Evolutionary conservation across 35 echinoderm and acorn worm species (phyloP).

Genomic region (Stichopus chloronotus): DNA sequence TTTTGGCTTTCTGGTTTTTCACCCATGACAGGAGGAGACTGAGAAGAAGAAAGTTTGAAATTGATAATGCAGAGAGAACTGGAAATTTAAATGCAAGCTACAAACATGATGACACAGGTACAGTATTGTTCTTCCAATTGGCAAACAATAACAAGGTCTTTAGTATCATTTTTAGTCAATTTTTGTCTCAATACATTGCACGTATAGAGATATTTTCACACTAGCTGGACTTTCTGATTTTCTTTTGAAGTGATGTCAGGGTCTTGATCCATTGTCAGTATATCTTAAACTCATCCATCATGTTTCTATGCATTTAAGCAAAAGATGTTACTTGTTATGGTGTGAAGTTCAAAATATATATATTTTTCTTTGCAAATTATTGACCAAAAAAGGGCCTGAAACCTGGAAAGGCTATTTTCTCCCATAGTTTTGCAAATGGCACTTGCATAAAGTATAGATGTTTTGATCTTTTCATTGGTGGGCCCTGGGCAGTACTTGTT

Average conservation of each 20-base stretch:
- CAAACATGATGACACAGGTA: constrained; percentile 12
- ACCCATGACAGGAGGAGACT: not conserved
- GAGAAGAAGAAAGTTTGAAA: constrained; percentile 20
- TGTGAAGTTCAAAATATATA: too few species aligned
- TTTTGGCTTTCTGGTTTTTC: not conserved
- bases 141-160: too few species aligned
- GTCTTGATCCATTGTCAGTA: not conserved
- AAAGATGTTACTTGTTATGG: too few species aligned
- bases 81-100: constrained; percentile 20
- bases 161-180: not conserved
- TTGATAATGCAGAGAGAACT: not conserved
- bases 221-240: not conserved
- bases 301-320: too few species aligned
- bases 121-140: too few species aligned
- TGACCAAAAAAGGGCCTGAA: too few species aligned
- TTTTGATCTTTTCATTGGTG: too few species aligned
- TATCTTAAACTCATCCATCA: not conserved
- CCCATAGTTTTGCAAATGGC: too few species aligned
- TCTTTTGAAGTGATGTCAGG: not conserved
- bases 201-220: not conserved
- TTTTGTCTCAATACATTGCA: not conserved
- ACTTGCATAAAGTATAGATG: too few species aligned
- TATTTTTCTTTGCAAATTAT: too few species aligned
- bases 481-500: too few species aligned
- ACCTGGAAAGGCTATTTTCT: too few species aligned